Evolutionary conservation across 2,888 invertebrate species (phyloP), one percentile per base, ranked within the genome.

Genomic region (Ormyrus pomaceus): DNA sequence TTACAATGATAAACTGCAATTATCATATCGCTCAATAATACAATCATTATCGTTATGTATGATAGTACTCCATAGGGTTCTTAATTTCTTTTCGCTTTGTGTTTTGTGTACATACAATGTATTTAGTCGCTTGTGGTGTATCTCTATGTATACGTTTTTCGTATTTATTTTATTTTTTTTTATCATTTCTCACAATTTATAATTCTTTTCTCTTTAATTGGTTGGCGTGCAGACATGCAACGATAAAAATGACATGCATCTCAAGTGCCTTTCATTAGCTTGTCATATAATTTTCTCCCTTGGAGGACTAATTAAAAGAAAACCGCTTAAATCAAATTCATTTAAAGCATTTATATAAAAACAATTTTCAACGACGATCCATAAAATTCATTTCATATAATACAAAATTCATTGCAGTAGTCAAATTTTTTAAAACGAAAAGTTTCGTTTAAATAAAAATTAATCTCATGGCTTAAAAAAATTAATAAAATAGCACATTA

Each of bases 1-100:
- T 86, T 85, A 87, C 84, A 86, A 86, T 86, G 84, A 86, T 85
- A 85, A 86, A 84, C 74, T 84, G 85, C 83, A 84, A 85, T 85
- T 79, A 82, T 82, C 79, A 79, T 83, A 83, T 83, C 80, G 80
- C 79, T 83, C 82, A 83, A 84, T 85, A 84, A 84, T 84, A 84
- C 84, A 85, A 84, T 85, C 77, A 83, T 83, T 82, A 84, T 82
- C 81, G 82, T 82, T 82, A 83, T 81, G 79, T 69, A 81, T 82
- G 76, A 82, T 82, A 83, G 83, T 82, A 82, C 75, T 81, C 61
- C 82, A 80, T 70, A 79, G 74, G 72, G 73, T 79, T 79, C 66
- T 69, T 64, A 82, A 80, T 82, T 78, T 75, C 53, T 76, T 76
- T 80, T 72, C 61, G 72, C 72, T 80, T 74, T 77, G 59, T 82